A percentile compares a stretch with the other conserved stretches of the same genome.
These are phyloP conservation scores for Axis porcinus DNA, from an alignment of 2,113 vertebrate genomes.

Conservation along the genomic window DNA sequence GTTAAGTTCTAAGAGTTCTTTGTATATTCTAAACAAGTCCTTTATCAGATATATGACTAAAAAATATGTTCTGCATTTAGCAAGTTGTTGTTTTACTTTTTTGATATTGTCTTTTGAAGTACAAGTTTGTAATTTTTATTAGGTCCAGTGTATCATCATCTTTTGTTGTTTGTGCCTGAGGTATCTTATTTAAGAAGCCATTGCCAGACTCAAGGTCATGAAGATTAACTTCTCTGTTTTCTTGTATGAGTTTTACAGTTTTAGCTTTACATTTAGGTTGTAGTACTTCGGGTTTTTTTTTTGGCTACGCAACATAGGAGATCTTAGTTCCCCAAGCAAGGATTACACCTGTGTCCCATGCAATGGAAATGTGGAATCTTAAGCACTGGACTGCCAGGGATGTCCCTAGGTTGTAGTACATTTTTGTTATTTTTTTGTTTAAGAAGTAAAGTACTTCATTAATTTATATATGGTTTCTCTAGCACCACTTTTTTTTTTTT, in stretches of 20 bases:
- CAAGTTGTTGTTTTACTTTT: not conserved
- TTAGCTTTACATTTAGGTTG: not conserved
- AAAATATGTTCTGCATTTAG: not conserved
- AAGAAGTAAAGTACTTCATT: not conserved
- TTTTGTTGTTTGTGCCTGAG: not conserved
- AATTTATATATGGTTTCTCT: not conserved
- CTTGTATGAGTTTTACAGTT: not conserved
- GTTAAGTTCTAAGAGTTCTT: not conserved
- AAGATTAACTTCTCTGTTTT: not conserved
- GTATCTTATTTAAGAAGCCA: not conserved
- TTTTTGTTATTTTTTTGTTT: not conserved
- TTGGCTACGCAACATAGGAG: accelerated
- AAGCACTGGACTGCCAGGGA: not conserved
- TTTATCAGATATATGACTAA: not conserved
- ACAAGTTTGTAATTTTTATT: not conserved
- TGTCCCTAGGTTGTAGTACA: not conserved
- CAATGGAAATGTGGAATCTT: not conserved
- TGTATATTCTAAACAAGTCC: not conserved
- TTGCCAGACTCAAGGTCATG: not conserved
- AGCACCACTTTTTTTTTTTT: not conserved
- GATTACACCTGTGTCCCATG: not conserved
- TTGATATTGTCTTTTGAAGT: not conserved
- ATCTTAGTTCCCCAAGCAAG: not conserved
- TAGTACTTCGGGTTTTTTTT: not conserved
- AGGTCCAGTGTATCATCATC: not conserved